Base-by-base conservation (phyloP, 2,113 vertebrate genomes). In the Hypomesus transpacificus region DNA sequence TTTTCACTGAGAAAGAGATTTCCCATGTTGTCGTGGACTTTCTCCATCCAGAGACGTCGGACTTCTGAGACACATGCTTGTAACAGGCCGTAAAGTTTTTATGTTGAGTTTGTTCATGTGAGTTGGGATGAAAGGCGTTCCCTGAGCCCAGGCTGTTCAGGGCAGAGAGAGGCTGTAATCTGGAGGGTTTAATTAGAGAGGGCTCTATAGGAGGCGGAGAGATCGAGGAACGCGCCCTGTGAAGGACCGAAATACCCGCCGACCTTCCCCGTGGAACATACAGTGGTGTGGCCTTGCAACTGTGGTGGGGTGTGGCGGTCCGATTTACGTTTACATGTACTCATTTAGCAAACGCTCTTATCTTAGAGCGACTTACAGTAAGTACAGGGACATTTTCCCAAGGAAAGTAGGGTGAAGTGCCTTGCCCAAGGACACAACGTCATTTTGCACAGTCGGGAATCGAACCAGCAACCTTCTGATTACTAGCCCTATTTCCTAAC, bases 161-260 rank as follows among this genome's bases (percentile, higher is more conserved):
- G 75, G 69, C 39, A 62, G 57, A 69, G 58, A 75, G 76, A 71
- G 78, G 85, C 82, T 91, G 86, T 89, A 91, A 91, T 90, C 88
- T 87, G 57, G 13, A 65, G 65, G 63, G 73, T 51, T 24, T 83
- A 90, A 91, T 91, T 90, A 91, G 68, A 91, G 84, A 86, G 85
- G 72, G 74, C 75, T 80, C 63, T 24, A 80, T 84, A 80, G 82
- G 80, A 86, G 82, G 81, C 82, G 80, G 52, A 80, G 82, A 73
- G 85, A 70, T 79, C 62, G 64, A 69, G 75, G 81, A 87, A 88
- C 86, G 88, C 83, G 81, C 87, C 88, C 88, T 70, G 50, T 83
- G 67, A 78, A 74, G 85, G 58, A 87, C 85, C 83, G 84, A 89
- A 89, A 90, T 89, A 88, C 60, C 67, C 67, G 28, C 66, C 77